Conservation (phyloP, 2,113 vertebrate genomes). For the Shinisaurus crocodilurus region DNA sequence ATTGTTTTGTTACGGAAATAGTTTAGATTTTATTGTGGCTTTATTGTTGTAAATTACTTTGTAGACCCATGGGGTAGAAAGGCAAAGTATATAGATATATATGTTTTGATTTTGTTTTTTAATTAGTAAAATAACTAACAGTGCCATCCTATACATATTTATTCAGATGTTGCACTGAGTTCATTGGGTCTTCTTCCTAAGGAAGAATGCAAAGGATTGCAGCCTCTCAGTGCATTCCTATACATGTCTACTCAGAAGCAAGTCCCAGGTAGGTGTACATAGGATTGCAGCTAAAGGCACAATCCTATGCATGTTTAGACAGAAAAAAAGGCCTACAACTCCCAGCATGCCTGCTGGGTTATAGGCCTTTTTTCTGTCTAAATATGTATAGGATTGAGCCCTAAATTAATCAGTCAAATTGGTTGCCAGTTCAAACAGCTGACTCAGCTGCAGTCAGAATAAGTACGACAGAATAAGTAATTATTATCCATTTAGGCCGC, state of each 20-base stretch:
- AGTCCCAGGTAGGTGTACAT: background rate
- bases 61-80: constrained; percentile 15
- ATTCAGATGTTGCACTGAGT: background rate
- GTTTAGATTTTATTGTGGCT: background rate
- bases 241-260: background rate
- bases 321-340: too few relatives aligned
- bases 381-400: too few relatives aligned
- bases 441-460: background rate
- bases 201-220: background rate
- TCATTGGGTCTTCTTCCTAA: background rate
- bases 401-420: background rate
- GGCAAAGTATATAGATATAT: background rate
- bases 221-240: background rate
- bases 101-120: background rate
- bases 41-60: background rate
- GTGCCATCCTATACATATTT: background rate
- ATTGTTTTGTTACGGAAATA: background rate
- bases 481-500: background rate
- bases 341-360: too few relatives aligned
- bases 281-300: background rate
- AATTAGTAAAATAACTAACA: background rate
- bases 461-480: background rate
- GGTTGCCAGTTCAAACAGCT: background rate
- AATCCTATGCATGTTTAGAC: too few relatives aligned
- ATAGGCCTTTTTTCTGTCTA: too few relatives aligned